Percentiles rank a stretch among this genome's conserved stretches.
Evolutionary conservation across 2,888 invertebrate genomes (phyloP).

Genomic region (Euspilapteryx auroguttella): DNA sequence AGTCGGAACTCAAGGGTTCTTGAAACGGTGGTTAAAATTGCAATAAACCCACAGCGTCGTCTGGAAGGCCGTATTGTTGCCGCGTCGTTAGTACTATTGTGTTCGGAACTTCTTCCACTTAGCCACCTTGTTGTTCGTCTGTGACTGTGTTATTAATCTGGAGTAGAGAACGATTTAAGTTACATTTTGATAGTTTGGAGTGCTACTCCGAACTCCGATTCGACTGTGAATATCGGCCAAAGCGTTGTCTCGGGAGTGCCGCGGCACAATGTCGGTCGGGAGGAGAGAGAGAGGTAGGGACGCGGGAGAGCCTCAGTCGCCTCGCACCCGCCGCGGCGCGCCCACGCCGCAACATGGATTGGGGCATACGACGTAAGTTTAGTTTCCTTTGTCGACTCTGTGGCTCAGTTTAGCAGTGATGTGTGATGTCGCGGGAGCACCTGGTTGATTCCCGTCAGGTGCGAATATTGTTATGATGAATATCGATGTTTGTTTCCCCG

Average conservation of each 20-base stretch:
- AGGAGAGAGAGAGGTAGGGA: constrained; percentile 31
- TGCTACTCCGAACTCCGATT: too few relatives aligned
- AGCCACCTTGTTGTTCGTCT: constrained; percentile 97
- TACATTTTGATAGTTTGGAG: too few relatives aligned
- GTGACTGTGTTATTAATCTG: too few relatives aligned
- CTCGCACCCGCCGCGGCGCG: constrained; percentile 46
- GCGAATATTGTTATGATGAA: too few relatives aligned
- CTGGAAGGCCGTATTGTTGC: constrained; percentile 94
- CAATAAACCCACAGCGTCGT: constrained; percentile 97
- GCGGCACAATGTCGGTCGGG: constrained; percentile 29
- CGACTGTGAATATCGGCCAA: too few relatives aligned
- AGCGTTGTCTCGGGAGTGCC: background rate
- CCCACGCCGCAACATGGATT: constrained; percentile 45
- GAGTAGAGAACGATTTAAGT: too few relatives aligned
- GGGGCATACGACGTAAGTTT: constrained; percentile 59
- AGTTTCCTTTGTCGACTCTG: too few relatives aligned
- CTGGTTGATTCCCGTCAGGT: too few relatives aligned
- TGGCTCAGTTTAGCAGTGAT: too few relatives aligned
- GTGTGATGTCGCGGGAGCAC: too few relatives aligned
- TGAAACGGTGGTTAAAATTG: constrained; percentile 99
- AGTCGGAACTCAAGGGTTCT: too few relatives aligned
- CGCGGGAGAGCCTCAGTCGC: constrained; percentile 47
- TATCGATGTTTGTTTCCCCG: too few relatives aligned
- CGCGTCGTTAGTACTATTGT: constrained; percentile 95
- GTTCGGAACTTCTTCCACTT: constrained; percentile 99